Base-by-base conservation (phyloP, 2,113 vertebrate genomes). In the Lethenteron camtschaticum region DNA sequence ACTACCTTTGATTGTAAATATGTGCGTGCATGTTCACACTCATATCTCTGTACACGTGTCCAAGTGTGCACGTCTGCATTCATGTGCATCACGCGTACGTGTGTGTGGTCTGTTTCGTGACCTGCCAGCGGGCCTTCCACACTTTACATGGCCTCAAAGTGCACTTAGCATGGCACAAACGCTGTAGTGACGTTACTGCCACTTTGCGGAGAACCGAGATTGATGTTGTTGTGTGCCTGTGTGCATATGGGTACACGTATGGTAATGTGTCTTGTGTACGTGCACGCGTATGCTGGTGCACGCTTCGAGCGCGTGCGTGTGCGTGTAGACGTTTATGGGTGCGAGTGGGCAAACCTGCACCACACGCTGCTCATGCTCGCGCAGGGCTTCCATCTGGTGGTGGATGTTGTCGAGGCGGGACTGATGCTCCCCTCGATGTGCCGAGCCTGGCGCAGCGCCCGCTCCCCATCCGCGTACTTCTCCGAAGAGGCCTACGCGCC, bases 381-480 rank as follows among this genome's bases (percentile, higher is more conserved):
- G 78, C 57, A 89, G 79, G 18, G 68, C 74, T 72, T 90, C 84
- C 56, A 84, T 76, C 73, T 85, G 82, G 3, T 73, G 70, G 68
- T 83, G 86, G 68, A 87, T 74, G 11, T 70, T 73, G 66, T 74
- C 78, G 8, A 92, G 80, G 63, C 82, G 76, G 1, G 72, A 73
- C 75, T 82, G 79, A 14, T 91, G 84, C 74, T 84, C 74, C 0
- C 73, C 74, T 85, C 80, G 18, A 88, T 69, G 18, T 76, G 78
- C 70, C 16, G 74, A 0, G 84, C 83, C 70, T 89, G 80, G 4
- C 12, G 73, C 69, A 91, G 68, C 0, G 85, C 81, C 69, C 9
- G 75, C 71, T 87, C 80, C 0, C 85, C 87, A 16, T 86, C 82
- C 73, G 86, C 79, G 0, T 82, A 81, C 71, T 81, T 85, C 56